Conservation (phyloP, 2,113 vertebrate genomes). For the Xenotilapia flavipinnis region DNA sequence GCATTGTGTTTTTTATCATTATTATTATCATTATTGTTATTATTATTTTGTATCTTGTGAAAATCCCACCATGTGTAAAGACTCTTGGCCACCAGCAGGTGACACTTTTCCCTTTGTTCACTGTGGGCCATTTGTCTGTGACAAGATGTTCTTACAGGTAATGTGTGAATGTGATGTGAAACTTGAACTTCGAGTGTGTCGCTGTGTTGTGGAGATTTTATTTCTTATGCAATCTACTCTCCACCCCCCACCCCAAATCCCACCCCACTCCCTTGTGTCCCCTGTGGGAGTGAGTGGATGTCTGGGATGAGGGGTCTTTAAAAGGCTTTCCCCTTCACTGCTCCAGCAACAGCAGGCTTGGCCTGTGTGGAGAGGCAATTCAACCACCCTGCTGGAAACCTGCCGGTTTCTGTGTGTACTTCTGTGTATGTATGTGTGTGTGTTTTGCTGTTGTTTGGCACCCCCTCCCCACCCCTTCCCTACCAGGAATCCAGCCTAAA, state of each 20-base stretch:
- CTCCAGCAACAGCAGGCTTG: slow-evolving; percentile 37
- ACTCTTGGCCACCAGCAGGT: slow-evolving; percentile 65
- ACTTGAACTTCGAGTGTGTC: not conserved
- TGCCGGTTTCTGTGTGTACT: not conserved
- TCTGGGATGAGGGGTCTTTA: slow-evolving; percentile 41
- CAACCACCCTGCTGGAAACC: slow-evolving; percentile 46
- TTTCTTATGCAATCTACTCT: slow-evolving; percentile 48
- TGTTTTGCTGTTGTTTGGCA: slow-evolving; percentile 7
- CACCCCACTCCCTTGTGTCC: slow-evolving; percentile 8
- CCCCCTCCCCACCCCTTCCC: not conserved
- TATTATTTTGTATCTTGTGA: not conserved
- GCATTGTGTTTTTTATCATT: not conserved
- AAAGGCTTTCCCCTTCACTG: slow-evolving; percentile 63
- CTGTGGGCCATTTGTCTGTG: slow-evolving; percentile 12
- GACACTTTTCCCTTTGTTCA: slow-evolving; percentile 70
- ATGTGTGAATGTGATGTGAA: not conserved
- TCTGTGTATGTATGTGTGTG: not conserved
- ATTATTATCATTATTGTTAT: not conserved
- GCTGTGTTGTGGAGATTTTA: slow-evolving; percentile 18
- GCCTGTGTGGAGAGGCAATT: slow-evolving; percentile 47
- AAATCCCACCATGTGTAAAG: slow-evolving; percentile 34
- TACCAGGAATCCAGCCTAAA: slow-evolving; percentile 19
- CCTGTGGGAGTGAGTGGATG: slow-evolving; percentile 51
- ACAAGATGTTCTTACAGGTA: slow-evolving; percentile 20
- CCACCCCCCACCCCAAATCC: not conserved